Percentiles rank a stretch among this genome's conserved stretches.
phyloP scores from a whole-genome alignment of 2,797 vertebrate species.

The Lithobates sylvaticus region DNA sequence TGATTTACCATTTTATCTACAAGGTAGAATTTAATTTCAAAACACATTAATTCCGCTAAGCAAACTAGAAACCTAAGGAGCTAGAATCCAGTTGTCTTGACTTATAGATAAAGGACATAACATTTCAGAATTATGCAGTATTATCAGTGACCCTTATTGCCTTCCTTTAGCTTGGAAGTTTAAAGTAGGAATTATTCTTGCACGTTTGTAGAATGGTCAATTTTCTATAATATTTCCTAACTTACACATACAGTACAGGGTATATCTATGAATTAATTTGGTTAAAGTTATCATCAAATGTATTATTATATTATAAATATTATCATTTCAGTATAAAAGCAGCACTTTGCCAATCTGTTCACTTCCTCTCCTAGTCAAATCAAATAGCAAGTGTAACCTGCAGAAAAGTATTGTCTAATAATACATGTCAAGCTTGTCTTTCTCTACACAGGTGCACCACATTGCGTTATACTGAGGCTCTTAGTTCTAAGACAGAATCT shows the following conservation, averaged over 20 bases:
- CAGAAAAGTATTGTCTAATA: too few species aligned
- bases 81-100: slow-evolving; percentile 21
- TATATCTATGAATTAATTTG: background rate
- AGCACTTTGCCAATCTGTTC: too few species aligned
- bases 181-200: background rate
- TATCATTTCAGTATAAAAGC: background rate
- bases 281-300: too few species aligned
- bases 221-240: background rate
- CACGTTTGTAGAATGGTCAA: background rate
- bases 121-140: slow-evolving; percentile 19
- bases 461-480: too few species aligned
- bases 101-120: slow-evolving; percentile 22
- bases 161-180: background rate
- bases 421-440: too few species aligned
- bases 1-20: slow-evolving; percentile 22
- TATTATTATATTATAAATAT: too few species aligned
- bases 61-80: slow-evolving; percentile 19
- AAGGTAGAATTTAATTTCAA: slow-evolving; percentile 25
- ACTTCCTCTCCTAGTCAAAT: too few species aligned
- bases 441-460: too few species aligned
- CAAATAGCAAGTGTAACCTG: too few species aligned
- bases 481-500: too few species aligned
- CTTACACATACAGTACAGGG: background rate
- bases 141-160: background rate
- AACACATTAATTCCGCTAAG: slow-evolving; percentile 16